Percentiles rank a stretch among this genome's conserved stretches.
Conservation (phyloP, 2,113 vertebrate genomes). For the Ellobius talpinus region DNA sequence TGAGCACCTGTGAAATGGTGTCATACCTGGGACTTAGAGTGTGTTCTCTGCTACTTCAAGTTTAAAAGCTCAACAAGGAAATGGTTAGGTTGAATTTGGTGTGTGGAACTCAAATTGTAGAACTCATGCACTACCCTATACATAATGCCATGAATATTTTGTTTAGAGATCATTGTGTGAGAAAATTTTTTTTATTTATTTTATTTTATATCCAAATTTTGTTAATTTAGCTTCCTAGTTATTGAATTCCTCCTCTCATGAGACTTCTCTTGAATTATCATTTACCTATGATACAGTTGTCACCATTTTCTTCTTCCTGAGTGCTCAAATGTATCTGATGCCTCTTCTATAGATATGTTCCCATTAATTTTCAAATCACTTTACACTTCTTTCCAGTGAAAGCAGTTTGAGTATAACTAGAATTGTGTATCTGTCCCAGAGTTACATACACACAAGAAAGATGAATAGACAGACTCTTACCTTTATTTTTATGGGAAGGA, state of each 20-base stretch:
- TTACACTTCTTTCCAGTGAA: too few species aligned
- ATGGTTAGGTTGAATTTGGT: background rate
- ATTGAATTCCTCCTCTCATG: background rate
- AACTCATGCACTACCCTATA: background rate
- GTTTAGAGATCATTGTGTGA: background rate
- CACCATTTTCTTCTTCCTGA: background rate
- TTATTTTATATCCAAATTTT: background rate
- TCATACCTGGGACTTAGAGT: background rate
- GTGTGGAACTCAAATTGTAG: background rate
- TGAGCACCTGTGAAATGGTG: too few species aligned
- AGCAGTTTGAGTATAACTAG: background rate
- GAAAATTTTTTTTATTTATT: background rate
- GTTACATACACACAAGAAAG: rapidly evolving
- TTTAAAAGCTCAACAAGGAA: background rate
- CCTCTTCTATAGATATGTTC: background rate
- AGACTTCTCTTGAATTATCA: background rate
- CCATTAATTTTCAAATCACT: background rate
- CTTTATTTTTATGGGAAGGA: background rate
- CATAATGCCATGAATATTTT: background rate
- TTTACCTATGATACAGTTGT: background rate
- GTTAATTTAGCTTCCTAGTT: background rate
- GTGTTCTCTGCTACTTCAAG: background rate
- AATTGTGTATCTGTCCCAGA: too few species aligned
- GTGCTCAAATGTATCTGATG: background rate
- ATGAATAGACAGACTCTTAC: background rate